phyloP scores from a whole-genome alignment of 2,797 vertebrate species.

The Tarsius wallacei region DNA sequence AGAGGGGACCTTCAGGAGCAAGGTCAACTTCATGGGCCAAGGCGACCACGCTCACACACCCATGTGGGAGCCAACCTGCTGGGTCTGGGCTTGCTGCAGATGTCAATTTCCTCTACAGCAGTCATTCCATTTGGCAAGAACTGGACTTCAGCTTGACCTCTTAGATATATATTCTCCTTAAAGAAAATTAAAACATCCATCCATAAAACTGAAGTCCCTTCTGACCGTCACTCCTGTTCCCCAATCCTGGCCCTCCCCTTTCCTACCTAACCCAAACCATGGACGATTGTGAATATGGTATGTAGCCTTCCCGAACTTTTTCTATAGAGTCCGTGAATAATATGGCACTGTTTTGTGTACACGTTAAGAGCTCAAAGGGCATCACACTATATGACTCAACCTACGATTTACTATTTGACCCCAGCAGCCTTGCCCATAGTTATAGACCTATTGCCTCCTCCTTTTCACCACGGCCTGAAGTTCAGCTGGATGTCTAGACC shows the following conservation, averaged over 20 bases:
- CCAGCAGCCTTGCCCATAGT: accelerated
- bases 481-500: too few species aligned
- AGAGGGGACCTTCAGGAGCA: not conserved
- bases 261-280: not conserved
- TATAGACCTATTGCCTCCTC: accelerated
- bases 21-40: not conserved
- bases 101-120: not conserved
- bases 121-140: not conserved
- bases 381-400: accelerated
- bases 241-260: not conserved
- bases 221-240: not conserved
- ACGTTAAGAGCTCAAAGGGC: not conserved
- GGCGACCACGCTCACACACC: not conserved
- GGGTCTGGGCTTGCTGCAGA: not conserved
- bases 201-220: not conserved
- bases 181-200: not conserved
- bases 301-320: not conserved
- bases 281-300: not conserved
- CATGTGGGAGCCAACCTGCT: not conserved
- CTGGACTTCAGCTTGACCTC: not conserved
- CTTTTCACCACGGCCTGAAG: accelerated
- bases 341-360: not conserved
- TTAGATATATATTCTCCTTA: not conserved
- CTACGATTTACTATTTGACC: not conserved
- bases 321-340: not conserved